Evolutionary conservation across 1,140 invertebrate species (phyloP).

Genomic region (Macrobrachium nipponense): DNA sequence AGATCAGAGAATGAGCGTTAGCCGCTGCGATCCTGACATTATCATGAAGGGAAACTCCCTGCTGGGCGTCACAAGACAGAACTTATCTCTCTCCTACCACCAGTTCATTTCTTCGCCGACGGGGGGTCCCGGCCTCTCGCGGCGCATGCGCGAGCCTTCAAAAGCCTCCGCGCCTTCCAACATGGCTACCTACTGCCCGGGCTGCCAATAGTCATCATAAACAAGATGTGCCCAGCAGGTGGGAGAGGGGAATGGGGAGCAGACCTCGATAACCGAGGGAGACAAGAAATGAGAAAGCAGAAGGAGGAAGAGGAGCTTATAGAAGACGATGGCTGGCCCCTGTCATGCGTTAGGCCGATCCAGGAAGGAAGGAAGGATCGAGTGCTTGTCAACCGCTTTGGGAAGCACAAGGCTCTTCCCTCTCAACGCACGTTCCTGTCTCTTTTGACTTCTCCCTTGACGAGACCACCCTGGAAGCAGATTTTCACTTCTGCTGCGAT

Average conservation of each 20-base stretch:
- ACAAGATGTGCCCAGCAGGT: slow-evolving; percentile 60
- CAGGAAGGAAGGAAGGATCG: too few species aligned
- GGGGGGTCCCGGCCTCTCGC: slow-evolving; percentile 55
- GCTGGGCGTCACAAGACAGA: slow-evolving; percentile 62
- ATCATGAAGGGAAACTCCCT: slow-evolving; percentile 62
- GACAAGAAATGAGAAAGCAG: slow-evolving; percentile 16
- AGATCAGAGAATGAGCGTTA: slow-evolving; percentile 60
- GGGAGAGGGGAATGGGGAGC: slow-evolving; percentile 32
- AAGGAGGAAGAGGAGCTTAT: slow-evolving; percentile 9
- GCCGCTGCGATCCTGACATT: slow-evolving; percentile 61
- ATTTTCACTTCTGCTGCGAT: too few species aligned
- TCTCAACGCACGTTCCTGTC: too few species aligned
- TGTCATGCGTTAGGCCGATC: slow-evolving; percentile 16
- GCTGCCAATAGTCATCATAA: slow-evolving; percentile 62
- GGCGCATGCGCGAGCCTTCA: slow-evolving; percentile 59
- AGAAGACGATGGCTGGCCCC: background rate
- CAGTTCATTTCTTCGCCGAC: slow-evolving; percentile 62
- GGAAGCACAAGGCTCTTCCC: too few species aligned
- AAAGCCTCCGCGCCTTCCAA: slow-evolving; percentile 61
- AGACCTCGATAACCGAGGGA: slow-evolving; percentile 42
- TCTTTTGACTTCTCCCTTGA: too few species aligned
- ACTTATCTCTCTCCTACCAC: slow-evolving; percentile 63
- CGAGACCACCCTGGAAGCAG: too few species aligned
- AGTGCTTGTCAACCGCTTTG: too few species aligned
- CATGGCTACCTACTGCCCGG: slow-evolving; percentile 62